These are phyloP conservation scores for Benthosema pterotum DNA, from an alignment of 2,797 vertebrate genomes.

Conservation along the genomic window DNA sequence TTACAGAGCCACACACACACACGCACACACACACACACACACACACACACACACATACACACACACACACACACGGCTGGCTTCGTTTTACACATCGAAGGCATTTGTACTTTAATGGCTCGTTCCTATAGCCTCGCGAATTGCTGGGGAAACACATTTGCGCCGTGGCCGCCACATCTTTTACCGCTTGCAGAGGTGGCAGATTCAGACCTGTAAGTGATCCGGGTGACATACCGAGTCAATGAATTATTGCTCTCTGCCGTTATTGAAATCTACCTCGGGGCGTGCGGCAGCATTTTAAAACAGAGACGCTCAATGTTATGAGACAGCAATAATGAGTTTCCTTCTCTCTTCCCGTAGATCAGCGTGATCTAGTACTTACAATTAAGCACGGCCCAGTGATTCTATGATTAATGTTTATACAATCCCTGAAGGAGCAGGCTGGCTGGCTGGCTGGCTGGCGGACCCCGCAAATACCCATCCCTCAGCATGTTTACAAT, in stretches of 20 bases:
- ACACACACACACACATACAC: no score
- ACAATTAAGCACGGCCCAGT: slow-evolving; percentile 94
- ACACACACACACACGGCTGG: no score
- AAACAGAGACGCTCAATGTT: slow-evolving; percentile 85
- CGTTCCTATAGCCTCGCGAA: background rate
- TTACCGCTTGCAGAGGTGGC: background rate
- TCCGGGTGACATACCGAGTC: slow-evolving; percentile 24
- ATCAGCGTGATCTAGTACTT: slow-evolving; percentile 92
- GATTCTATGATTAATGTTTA: slow-evolving; percentile 95
- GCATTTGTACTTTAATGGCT: background rate
- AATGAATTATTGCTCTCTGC: slow-evolving; percentile 76
- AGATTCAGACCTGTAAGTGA: slow-evolving; percentile 17
- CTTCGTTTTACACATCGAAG: background rate
- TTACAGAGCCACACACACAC: no score
- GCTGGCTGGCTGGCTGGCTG: no score
- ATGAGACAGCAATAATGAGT: slow-evolving; percentile 90
- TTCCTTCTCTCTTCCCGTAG: slow-evolving; percentile 88
- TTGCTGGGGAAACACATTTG: slow-evolving; percentile 18
- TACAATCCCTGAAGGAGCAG: slow-evolving; percentile 87
- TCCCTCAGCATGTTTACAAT: slow-evolving; percentile 92
- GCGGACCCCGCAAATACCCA: slow-evolving; percentile 84
- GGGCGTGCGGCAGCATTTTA: slow-evolving; percentile 83
- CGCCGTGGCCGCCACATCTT: slow-evolving; percentile 5
- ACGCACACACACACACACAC: no score
- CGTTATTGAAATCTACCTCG: slow-evolving; percentile 79